These are phyloP conservation scores for Zaprionus inermis DNA, from an alignment of 1,140 invertebrate genomes.

Conservation along the genomic window DNA sequence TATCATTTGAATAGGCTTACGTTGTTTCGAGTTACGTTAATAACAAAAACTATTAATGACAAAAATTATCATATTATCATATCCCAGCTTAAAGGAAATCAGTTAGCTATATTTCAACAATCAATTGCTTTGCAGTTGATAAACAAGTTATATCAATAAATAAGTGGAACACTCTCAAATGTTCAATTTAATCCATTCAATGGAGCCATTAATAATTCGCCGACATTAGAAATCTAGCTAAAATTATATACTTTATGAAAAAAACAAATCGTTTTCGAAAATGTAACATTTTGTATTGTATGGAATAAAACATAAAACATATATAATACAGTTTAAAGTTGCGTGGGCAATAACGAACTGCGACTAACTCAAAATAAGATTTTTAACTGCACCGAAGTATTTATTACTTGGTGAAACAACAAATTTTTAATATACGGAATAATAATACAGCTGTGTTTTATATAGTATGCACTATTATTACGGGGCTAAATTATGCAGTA, in stretches of 20 bases:
- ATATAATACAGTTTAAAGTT: slow-evolving; percentile 52
- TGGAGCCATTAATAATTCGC: neutral
- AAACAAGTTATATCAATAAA: neutral
- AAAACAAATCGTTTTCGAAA: slow-evolving; percentile 37
- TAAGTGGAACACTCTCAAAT: neutral
- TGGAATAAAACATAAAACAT: slow-evolving; percentile 58
- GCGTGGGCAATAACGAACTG: slow-evolving; percentile 4
- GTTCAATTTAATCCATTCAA: neutral
- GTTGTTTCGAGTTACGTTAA: neutral
- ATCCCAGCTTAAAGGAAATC: neutral
- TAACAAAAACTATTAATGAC: too few species aligned
- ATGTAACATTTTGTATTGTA: slow-evolving; percentile 62
- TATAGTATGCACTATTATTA: slow-evolving; percentile 74
- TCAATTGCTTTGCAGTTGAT: neutral
- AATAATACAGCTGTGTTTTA: slow-evolving; percentile 76
- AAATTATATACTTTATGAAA: neutral
- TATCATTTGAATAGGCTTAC: neutral
- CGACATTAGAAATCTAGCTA: neutral
- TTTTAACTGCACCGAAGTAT: slow-evolving; percentile 32
- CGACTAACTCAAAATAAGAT: slow-evolving; percentile 9
- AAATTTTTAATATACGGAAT: slow-evolving; percentile 79
- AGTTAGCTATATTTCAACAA: neutral
- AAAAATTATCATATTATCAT: too few species aligned
- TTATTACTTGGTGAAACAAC: slow-evolving; percentile 53
- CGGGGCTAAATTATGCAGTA: slow-evolving; percentile 71